Percentiles rank a stretch among this genome's conserved stretches.
Conservation (phyloP, 2,888 invertebrate species). For the Hemaris fuciformis region DNA sequence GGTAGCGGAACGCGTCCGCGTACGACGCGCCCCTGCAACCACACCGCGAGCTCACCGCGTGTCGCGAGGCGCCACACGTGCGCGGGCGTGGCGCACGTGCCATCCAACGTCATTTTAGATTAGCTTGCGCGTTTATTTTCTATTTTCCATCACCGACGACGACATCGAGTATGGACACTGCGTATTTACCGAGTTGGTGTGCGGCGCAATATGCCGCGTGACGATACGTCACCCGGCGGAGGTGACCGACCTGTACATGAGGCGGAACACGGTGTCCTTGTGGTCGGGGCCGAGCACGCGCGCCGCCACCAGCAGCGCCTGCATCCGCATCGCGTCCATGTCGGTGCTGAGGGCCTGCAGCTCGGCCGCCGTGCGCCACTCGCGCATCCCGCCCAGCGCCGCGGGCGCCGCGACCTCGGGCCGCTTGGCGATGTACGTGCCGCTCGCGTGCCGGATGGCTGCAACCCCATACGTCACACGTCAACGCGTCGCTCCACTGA, state of each 20-base stretch:
- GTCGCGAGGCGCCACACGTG: too few species aligned
- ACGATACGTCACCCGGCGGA: background rate
- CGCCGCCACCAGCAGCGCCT: slow-evolving; percentile 93
- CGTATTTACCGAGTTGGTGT: too few species aligned
- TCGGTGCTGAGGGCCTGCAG: slow-evolving; percentile 88
- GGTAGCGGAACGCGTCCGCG: slow-evolving; percentile 87
- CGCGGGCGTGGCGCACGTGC: background rate
- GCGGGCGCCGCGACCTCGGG: slow-evolving; percentile 82
- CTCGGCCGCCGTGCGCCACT: slow-evolving; percentile 88
- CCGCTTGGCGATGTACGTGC: slow-evolving; percentile 48
- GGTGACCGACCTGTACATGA: slow-evolving; percentile 83
- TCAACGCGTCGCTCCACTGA: slow-evolving; percentile 42
- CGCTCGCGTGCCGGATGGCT: slow-evolving; percentile 22
- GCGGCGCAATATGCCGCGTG: background rate
- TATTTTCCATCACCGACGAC: background rate
- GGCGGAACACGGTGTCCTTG: slow-evolving; percentile 91
- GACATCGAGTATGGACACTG: background rate
- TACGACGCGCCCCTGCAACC: slow-evolving; percentile 84
- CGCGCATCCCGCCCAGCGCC: slow-evolving; percentile 84
- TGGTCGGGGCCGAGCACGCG: slow-evolving; percentile 92
- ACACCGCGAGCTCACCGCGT: too few species aligned
- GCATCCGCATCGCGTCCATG: slow-evolving; percentile 92
- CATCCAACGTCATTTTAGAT: too few species aligned
- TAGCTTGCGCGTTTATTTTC: too few species aligned
- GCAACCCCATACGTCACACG: background rate